Conservation (phyloP, 2,888 invertebrate species). For the Adineta ricciae region DNA sequence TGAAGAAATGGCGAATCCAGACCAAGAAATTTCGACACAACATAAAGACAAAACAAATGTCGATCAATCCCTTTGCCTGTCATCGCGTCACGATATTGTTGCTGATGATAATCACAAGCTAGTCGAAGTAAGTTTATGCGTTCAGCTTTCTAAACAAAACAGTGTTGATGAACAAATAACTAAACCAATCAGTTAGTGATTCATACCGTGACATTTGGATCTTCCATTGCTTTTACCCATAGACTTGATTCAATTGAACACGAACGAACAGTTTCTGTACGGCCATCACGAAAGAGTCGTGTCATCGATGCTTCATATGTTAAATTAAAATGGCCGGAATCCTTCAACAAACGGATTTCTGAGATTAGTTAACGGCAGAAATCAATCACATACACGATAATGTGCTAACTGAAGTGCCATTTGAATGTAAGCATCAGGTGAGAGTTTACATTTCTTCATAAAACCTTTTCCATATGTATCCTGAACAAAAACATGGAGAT, state of each 20-base stretch:
- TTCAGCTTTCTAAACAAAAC: constrained; percentile 58
- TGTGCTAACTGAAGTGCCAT: constrained; percentile 84
- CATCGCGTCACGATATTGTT: constrained; percentile 89
- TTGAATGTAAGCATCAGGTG: constrained; percentile 93
- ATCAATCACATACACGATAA: constrained; percentile 58
- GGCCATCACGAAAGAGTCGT: constrained; percentile 73
- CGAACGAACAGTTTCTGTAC: constrained; percentile 95
- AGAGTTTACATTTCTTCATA: constrained; percentile 79
- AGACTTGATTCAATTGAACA: constrained; percentile 60
- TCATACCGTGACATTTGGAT: constrained; percentile 54
- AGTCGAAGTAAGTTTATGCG: constrained; percentile 61
- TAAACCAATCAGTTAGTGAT: not conserved
- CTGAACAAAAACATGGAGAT: constrained; percentile 75
- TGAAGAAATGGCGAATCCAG: constrained; percentile 82
- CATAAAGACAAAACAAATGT: constrained; percentile 91
- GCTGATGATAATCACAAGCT: constrained; percentile 71
- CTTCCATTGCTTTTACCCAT: constrained; percentile 84
- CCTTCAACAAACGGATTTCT: constrained; percentile 42
- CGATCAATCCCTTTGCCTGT: constrained; percentile 91
- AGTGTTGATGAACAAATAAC: not conserved
- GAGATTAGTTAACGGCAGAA: no score
- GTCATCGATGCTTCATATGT: constrained; percentile 96
- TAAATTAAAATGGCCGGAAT: constrained; percentile 75
- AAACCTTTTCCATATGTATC: constrained; percentile 80
- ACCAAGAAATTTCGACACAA: constrained; percentile 92